Percentiles rank a stretch among this genome's conserved stretches.
phyloP scores from a whole-genome alignment of 2,113 vertebrate genomes.

The Misgurnus anguillicaudatus region DNA sequence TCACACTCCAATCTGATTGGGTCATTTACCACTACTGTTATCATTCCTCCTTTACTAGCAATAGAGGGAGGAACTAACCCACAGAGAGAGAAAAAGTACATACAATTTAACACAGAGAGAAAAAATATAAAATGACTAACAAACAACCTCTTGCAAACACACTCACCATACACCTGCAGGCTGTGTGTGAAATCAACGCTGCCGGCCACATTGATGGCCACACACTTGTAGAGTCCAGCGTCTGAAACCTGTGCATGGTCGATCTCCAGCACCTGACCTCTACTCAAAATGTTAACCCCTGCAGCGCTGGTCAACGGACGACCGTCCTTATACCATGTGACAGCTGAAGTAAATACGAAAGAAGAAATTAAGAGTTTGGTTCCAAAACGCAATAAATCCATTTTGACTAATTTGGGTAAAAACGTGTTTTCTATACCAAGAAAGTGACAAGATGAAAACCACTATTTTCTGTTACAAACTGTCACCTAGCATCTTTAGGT shows the following conservation, averaged over 20 bases:
- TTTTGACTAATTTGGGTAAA: too few relatives aligned
- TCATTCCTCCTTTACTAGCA: slow-evolving; percentile 77
- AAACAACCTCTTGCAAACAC: slow-evolving; percentile 1
- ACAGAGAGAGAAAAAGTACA: background rate
- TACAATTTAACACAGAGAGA: background rate
- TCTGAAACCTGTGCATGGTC: slow-evolving; percentile 83
- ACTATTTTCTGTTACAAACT: too few relatives aligned
- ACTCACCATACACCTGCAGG: slow-evolving; percentile 88
- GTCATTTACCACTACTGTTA: slow-evolving; percentile 89
- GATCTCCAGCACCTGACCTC: slow-evolving; percentile 81
- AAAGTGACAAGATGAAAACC: too few relatives aligned
- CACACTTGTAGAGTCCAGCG: slow-evolving; percentile 86
- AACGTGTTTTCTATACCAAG: too few relatives aligned
- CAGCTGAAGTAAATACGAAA: slow-evolving; percentile 66
- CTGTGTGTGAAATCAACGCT: slow-evolving; percentile 80
- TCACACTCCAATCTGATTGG: slow-evolving; percentile 86
- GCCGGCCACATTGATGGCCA: slow-evolving; percentile 85
- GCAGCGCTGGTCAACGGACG: slow-evolving; percentile 72
- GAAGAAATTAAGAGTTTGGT: too few relatives aligned
- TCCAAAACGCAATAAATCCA: too few relatives aligned
- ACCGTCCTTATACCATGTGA: slow-evolving; percentile 91
- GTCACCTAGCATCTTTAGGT: too few relatives aligned
- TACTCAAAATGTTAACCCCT: slow-evolving; percentile 72
- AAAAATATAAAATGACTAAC: background rate
- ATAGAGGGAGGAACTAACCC: slow-evolving; percentile 85